Percentiles rank a stretch among this genome's conserved stretches.
These are phyloP conservation scores for Andinoacara biseriatus DNA, from an alignment of 2,113 vertebrate species.

Conservation along the genomic window DNA sequence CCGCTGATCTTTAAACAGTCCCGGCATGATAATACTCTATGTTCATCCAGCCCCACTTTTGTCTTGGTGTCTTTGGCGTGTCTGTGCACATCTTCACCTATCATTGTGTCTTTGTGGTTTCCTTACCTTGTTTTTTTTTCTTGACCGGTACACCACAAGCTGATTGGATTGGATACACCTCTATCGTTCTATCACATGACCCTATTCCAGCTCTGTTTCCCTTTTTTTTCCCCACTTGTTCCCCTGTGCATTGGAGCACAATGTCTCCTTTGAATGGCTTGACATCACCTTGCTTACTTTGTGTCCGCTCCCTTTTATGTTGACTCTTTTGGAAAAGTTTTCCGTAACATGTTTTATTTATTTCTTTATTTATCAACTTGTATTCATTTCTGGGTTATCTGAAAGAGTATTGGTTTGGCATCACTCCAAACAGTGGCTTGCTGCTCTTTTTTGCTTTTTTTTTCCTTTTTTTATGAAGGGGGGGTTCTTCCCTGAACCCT, in stretches of 20 bases:
- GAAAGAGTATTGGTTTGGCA: constrained; percentile 59
- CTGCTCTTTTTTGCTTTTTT: constrained; percentile 32
- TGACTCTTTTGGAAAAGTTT: constrained; percentile 46
- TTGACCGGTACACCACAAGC: constrained; percentile 50
- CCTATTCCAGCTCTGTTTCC: constrained; percentile 49
- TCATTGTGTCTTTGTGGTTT: constrained; percentile 66
- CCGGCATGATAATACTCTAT: constrained; percentile 71
- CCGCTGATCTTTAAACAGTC: constrained; percentile 59
- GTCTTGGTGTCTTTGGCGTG: constrained; percentile 59
- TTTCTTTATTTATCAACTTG: constrained; percentile 18
- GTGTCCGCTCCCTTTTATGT: constrained; percentile 62
- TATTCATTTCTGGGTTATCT: constrained; percentile 46
- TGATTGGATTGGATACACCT: constrained; percentile 60
- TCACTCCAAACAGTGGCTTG: constrained; percentile 58
- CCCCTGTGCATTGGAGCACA: constrained; percentile 67
- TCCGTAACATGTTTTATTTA: constrained; percentile 22
- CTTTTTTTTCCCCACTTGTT: constrained; percentile 58
- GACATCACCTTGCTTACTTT: constrained; percentile 72
- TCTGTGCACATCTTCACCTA: constrained; percentile 64
- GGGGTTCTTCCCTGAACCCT: constrained; percentile 34
- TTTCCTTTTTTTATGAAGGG: background rate
- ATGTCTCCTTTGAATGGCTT: constrained; percentile 76
- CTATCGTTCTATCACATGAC: constrained; percentile 56
- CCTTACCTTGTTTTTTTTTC: constrained; percentile 55
- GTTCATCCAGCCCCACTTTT: constrained; percentile 63